Conservation (phyloP, 2,888 invertebrate genomes). For the Cantharis rufa region DNA sequence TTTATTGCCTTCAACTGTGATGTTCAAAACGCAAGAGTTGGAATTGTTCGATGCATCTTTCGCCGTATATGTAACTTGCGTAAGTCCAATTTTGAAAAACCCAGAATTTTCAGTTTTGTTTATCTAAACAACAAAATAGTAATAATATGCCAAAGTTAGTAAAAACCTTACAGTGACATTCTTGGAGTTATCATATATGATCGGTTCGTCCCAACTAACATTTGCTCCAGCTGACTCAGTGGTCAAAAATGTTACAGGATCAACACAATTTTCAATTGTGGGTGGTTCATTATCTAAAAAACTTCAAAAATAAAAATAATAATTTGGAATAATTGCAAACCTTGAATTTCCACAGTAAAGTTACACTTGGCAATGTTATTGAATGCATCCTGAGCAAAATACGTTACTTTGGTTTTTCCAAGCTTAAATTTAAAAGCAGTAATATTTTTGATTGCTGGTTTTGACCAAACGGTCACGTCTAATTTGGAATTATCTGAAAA, state of each 20-base stretch:
- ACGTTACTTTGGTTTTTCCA: slow-evolving; percentile 63
- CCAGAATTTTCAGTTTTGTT: slow-evolving; percentile 55
- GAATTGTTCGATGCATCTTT: slow-evolving; percentile 63
- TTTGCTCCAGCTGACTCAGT: slow-evolving; percentile 50
- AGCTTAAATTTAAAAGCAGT: slow-evolving; percentile 60
- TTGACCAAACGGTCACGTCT: slow-evolving; percentile 61
- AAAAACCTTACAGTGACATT: slow-evolving; percentile 43
- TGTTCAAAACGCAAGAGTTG: slow-evolving; percentile 62
- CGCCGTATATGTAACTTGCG: slow-evolving; percentile 62
- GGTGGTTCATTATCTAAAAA: slow-evolving; percentile 62
- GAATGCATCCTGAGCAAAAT: slow-evolving; percentile 65
- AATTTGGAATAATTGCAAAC: slow-evolving; percentile 42
- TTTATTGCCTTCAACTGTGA: slow-evolving; percentile 62
- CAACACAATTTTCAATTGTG: slow-evolving; percentile 62
- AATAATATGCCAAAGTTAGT: slow-evolving; percentile 1
- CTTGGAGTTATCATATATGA: slow-evolving; percentile 63
- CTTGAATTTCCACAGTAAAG: slow-evolving; percentile 62
- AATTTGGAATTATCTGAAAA: slow-evolving; percentile 63
- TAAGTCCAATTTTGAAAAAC: slow-evolving; percentile 61
- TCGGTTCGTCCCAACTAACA: slow-evolving; percentile 64
- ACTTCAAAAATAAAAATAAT: background rate
- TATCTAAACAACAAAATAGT: slow-evolving; percentile 38
- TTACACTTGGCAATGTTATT: slow-evolving; percentile 65
- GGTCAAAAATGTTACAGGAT: slow-evolving; percentile 59
- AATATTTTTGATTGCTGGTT: slow-evolving; percentile 60